phyloP scores from a whole-genome alignment of 2,888 invertebrate genomes.

The Cryptus viduatorius region DNA sequence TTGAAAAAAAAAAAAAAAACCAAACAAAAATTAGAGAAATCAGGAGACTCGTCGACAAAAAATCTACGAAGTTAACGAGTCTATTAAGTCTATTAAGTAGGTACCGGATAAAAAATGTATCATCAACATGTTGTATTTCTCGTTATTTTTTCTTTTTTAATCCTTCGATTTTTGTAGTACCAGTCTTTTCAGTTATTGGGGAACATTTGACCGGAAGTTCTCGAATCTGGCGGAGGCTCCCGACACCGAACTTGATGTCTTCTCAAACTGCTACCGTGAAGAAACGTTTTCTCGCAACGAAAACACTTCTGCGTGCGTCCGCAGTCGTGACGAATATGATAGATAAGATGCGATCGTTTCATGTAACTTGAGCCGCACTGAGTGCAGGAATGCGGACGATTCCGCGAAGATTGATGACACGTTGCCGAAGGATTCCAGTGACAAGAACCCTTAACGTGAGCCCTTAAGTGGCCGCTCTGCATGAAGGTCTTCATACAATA shows the following conservation, averaged over 20 bases:
- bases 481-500: slow-evolving; percentile 75
- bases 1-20: slow-evolving; percentile 2
- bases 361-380: slow-evolving; percentile 77
- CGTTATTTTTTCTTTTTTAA: background rate
- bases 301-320: slow-evolving; percentile 75
- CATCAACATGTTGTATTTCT: background rate
- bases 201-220: background rate
- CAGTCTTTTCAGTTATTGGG: background rate
- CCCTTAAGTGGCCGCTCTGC: slow-evolving; percentile 67
- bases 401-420: slow-evolving; percentile 69
- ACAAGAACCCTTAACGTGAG: slow-evolving; percentile 72
- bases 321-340: slow-evolving; percentile 78
- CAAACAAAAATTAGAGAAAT: background rate
- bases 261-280: slow-evolving; percentile 73
- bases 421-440: slow-evolving; percentile 75
- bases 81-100: background rate
- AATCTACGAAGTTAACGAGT: background rate
- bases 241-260: slow-evolving; percentile 70
- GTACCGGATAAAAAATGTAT: background rate
- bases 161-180: background rate
- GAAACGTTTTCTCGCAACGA: slow-evolving; percentile 74
- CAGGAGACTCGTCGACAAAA: background rate
- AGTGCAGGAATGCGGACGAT: slow-evolving; percentile 73
- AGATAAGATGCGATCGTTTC: slow-evolving; percentile 74
- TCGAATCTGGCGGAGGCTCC: slow-evolving; percentile 6